Percentiles rank a stretch among this genome's conserved stretches.
Conservation (phyloP, 2,113 vertebrate genomes). For the Gallinago paraguaiae region DNA sequence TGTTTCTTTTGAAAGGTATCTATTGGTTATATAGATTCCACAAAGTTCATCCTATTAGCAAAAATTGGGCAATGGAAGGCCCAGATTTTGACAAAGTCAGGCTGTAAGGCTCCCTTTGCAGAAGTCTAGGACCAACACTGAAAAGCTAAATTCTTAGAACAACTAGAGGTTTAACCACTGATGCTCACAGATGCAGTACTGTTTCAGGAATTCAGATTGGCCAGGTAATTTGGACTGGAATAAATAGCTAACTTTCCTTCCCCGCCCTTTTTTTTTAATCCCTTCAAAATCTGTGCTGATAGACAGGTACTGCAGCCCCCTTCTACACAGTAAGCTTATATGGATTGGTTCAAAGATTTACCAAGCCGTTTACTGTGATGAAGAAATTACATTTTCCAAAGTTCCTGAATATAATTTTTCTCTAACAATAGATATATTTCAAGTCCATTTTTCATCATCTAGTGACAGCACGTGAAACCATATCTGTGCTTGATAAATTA, state of each 20-base stretch:
- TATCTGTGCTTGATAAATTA: slow-evolving; percentile 47
- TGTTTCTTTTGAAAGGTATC: background rate
- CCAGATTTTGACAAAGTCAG: background rate
- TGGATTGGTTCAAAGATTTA: background rate
- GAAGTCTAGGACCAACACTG: background rate
- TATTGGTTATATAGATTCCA: background rate
- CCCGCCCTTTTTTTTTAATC: too few species aligned
- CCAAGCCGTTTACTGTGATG: background rate
- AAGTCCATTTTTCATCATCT: slow-evolving; percentile 51
- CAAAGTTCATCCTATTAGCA: background rate
- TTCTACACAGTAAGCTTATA: background rate
- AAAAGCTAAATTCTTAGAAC: background rate
- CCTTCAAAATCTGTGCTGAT: background rate
- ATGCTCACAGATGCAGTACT: background rate
- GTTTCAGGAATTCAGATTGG: background rate
- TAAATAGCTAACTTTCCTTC: background rate
- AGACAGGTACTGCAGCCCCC: background rate
- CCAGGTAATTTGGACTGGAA: background rate
- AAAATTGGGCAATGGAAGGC: background rate
- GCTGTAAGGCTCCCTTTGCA: background rate
- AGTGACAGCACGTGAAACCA: background rate
- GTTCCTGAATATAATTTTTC: slow-evolving; percentile 3
- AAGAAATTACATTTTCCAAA: slow-evolving; percentile 29
- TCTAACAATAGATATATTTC: background rate
- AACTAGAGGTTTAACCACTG: background rate